phyloP scores from a whole-genome alignment of 2,888 invertebrate species.

The Heteromurus nitidus region DNA sequence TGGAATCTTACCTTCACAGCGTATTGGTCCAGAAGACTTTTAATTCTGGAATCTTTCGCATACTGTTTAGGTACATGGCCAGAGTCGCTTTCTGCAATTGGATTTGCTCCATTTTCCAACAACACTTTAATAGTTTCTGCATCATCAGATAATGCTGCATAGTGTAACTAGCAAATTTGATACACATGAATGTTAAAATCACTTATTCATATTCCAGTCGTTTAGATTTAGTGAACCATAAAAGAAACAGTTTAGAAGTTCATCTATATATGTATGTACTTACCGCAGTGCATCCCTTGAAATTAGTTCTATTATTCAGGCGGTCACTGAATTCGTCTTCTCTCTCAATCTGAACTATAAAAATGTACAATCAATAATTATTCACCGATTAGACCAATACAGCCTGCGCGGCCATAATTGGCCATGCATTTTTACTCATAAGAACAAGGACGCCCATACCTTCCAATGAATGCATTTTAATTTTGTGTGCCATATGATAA shows the following conservation, averaged over 20 bases:
- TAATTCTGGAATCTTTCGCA: slow-evolving; percentile 81
- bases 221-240: too few relatives aligned
- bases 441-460: too few relatives aligned
- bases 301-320: slow-evolving; percentile 81
- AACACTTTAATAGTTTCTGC: slow-evolving; percentile 80
- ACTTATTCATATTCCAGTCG: too few relatives aligned
- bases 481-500: slow-evolving; percentile 81
- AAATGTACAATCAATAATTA: background rate
- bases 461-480: slow-evolving; percentile 84
- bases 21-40: slow-evolving; percentile 80
- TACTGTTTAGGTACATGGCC: slow-evolving; percentile 87
- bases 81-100: slow-evolving; percentile 84
- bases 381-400: too few relatives aligned
- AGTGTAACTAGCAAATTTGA: slow-evolving; percentile 81
- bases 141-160: slow-evolving; percentile 87
- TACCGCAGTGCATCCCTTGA: slow-evolving; percentile 87
- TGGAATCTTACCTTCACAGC: slow-evolving; percentile 74
- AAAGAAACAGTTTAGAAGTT: background rate
- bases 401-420: too few relatives aligned
- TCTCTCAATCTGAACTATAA: slow-evolving; percentile 78
- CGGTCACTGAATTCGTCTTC: slow-evolving; percentile 89
- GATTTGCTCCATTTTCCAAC: slow-evolving; percentile 85
- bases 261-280: slow-evolving; percentile 12
- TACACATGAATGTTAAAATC: too few relatives aligned
- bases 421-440: too few relatives aligned